Percentiles rank a stretch among this genome's conserved stretches.
Conservation (phyloP, 2,888 invertebrate species). For the Euzetes globulus region DNA sequence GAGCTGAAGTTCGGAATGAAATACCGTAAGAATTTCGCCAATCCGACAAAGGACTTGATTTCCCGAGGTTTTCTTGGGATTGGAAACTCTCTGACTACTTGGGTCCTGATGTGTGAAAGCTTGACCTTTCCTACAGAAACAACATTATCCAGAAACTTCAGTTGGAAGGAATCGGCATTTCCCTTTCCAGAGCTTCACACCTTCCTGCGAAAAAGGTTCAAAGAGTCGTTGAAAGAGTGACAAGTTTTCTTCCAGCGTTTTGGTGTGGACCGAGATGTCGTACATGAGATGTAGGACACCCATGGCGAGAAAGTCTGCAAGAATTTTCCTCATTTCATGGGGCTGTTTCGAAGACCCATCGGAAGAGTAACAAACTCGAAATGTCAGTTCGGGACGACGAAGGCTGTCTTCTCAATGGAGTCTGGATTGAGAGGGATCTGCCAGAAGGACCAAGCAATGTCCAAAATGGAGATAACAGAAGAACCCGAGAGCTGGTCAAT, state of each 20-base stretch:
- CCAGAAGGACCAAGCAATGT: constrained; percentile 28
- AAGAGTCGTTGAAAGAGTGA: not conserved
- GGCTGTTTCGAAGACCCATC: not conserved
- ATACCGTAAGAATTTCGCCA: not conserved
- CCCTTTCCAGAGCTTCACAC: not conserved
- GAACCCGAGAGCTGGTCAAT: constrained; percentile 15
- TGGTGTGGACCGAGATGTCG: not conserved
- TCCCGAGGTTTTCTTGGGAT: not conserved
- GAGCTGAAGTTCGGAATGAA: not conserved
- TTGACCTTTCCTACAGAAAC: not conserved
- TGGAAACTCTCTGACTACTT: not conserved
- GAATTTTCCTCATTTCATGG: not conserved
- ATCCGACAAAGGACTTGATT: not conserved
- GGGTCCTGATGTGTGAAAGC: too few relatives aligned
- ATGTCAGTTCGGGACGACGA: not conserved
- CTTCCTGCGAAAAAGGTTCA: not conserved
- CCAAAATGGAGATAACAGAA: constrained; percentile 27
- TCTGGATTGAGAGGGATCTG: constrained; percentile 31
- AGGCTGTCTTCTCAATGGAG: not conserved
- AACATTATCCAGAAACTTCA: not conserved
- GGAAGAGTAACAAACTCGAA: not conserved
- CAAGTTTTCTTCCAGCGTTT: not conserved
- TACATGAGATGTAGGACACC: constrained; percentile 11
- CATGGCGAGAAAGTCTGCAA: not conserved
- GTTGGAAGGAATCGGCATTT: not conserved